Evolutionary conservation across 2,113 vertebrate species (phyloP).

Genomic region (Nerophis lumbriciformis): DNA sequence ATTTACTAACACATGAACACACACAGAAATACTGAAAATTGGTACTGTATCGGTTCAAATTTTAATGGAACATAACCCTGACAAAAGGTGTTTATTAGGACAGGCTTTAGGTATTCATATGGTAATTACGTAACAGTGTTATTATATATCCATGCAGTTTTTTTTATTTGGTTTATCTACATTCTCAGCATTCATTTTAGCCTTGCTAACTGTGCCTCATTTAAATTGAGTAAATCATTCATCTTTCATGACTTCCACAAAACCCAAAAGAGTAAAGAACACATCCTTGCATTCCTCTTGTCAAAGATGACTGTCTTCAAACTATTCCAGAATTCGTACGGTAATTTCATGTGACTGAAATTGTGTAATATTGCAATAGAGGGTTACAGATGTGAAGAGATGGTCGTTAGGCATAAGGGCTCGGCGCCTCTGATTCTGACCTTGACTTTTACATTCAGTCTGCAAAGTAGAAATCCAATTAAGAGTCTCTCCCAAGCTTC

Average conservation of each 20-base stretch:
- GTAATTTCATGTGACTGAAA: conserved; percentile 63
- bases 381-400: conserved; percentile 52
- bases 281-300: conserved; percentile 25
- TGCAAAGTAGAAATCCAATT: conserved; percentile 38
- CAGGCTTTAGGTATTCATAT: too few relatives aligned
- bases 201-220: conserved; percentile 39
- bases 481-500: conserved; percentile 20
- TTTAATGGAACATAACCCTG: too few relatives aligned
- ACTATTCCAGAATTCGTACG: conserved; percentile 42
- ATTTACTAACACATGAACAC: too few relatives aligned
- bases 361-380: conserved; percentile 62
- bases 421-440: conserved; percentile 36
- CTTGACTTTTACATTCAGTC: conserved; percentile 27
- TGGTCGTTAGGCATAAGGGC: conserved; percentile 33
- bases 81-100: too few relatives aligned
- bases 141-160: too few relatives aligned
- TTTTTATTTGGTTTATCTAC: conserved; percentile 24
- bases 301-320: conserved; percentile 41
- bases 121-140: too few relatives aligned
- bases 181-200: conserved; percentile 35
- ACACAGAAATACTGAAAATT: too few relatives aligned
- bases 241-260: conserved; percentile 25
- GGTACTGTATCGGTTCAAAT: too few relatives aligned
- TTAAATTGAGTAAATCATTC: conserved; percentile 50
- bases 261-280: conserved; percentile 22